Evolutionary conservation across 2,113 vertebrate genomes (phyloP), one percentile per base, ranked within the genome.

Genomic region (Corynorhinus townsendii): DNA sequence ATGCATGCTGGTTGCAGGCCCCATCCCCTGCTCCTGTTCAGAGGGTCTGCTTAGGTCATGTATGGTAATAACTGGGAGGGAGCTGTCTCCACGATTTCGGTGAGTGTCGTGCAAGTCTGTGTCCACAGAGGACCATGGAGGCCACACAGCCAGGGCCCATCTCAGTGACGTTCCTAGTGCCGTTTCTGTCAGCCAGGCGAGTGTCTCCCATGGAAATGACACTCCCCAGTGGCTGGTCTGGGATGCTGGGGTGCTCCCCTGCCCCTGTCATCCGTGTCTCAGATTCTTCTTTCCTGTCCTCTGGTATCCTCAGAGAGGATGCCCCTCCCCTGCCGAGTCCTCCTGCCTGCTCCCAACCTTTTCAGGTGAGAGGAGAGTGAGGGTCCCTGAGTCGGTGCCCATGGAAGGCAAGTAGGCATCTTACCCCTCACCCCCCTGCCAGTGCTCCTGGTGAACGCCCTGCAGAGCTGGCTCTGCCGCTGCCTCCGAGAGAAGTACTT

Each of bases 221-320:
- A 4, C 1, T 2, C 24, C n/a, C 10, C 3, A 0, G n/a, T 1
- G 40, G 14, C 6, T 56, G 64, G 64, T 38, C n/a, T n/a, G 20
- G 4, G 40, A 14, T 40, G 14, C 54, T 8, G 4, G 24, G 66
- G 19, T 1, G 33, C 17, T 10, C 83, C 38, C 56, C 38, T 38
- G 11, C 82, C 8, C 1, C 5, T 1, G n/a, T 81, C 33, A 3
- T 28, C 35, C 0, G 0, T 4, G 26, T 14, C 83, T 49, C 14
- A 1, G 19, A 28, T 28, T 11, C 11, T 38, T 9, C 72, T 52
- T 35, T 54, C 20, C 15, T 71, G 30, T 7, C 30, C 16, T 30
- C 75, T 1, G 10, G 11, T 10, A 19, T 49, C 10, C 52, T 72
- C 0, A 1, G 40, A 24, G 17, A 9, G 26, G 33, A 26, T 24